Conservation (phyloP, 2,113 vertebrate species). For the Anoplopoma fimbria region DNA sequence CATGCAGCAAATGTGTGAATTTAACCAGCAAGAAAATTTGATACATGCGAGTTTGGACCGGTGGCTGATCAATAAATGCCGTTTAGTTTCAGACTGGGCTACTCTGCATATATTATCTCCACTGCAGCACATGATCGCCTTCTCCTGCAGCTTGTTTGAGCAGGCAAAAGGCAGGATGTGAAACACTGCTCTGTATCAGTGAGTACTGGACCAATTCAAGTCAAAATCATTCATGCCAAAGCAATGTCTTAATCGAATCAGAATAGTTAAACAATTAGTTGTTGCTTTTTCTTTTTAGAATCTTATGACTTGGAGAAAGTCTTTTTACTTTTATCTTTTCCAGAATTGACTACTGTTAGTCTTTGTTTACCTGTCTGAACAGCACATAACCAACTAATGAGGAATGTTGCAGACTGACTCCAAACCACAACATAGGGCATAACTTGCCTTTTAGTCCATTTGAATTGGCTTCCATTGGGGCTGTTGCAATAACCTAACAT, state of each 20-base stretch:
- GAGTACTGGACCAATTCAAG: not conserved
- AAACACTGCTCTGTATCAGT: no score
- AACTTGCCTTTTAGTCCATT: not conserved
- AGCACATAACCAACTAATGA: not conserved
- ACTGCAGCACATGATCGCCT: no score
- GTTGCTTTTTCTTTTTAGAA: not conserved
- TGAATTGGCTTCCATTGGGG: not conserved
- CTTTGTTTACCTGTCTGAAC: not conserved
- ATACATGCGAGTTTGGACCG: no score
- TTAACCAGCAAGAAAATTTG: no score
- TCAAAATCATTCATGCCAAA: not conserved
- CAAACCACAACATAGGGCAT: no score
- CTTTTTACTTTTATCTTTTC: not conserved
- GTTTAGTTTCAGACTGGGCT: no score
- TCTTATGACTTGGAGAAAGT: not conserved
- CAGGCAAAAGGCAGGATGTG: no score
- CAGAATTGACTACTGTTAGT: not conserved
- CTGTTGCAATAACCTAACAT: not conserved
- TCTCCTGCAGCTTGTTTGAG: no score
- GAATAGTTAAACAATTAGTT: not conserved
- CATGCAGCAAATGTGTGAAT: no score
- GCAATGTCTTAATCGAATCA: not conserved
- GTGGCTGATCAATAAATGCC: no score
- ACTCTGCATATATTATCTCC: no score
- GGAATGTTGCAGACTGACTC: not conserved